Conservation (phyloP, 2,113 vertebrate genomes). For the Salvelinus alpinus region DNA sequence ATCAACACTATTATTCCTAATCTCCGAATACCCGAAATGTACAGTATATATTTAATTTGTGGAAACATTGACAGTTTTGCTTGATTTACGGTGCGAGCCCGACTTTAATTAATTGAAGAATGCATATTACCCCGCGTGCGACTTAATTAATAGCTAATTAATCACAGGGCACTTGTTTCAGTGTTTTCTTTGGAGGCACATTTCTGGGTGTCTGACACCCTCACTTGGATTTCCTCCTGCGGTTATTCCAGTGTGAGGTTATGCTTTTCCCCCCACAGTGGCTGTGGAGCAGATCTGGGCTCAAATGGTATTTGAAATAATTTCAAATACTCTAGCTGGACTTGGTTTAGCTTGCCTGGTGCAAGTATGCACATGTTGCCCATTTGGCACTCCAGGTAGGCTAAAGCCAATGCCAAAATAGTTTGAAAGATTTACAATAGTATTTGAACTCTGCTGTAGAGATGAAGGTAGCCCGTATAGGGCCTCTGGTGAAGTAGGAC, state of each 20-base stretch:
- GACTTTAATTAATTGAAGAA: conserved; percentile 77
- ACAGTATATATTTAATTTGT: conserved; percentile 72
- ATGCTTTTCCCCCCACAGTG: conserved; percentile 63
- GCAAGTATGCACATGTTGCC: too few species aligned
- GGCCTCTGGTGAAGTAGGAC: conserved; percentile 18
- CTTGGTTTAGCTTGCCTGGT: too few species aligned
- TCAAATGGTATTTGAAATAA: background rate
- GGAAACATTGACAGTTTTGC: conserved; percentile 71
- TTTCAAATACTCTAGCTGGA: too few species aligned
- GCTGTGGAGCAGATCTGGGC: conserved; percentile 39
- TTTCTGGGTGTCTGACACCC: conserved; percentile 41
- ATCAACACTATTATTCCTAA: conserved; percentile 70
- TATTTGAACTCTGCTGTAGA: conserved; percentile 8
- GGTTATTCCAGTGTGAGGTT: conserved; percentile 71
- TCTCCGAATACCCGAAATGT: conserved; percentile 44
- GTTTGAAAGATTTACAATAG: too few species aligned
- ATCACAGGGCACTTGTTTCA: conserved; percentile 64
- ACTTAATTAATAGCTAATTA: conserved; percentile 79
- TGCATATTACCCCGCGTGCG: conserved; percentile 71
- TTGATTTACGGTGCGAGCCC: conserved; percentile 73
- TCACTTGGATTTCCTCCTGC: conserved; percentile 65
- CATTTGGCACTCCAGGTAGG: too few species aligned
- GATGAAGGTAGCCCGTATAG: conserved; percentile 31
- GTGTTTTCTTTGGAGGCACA: conserved; percentile 54
- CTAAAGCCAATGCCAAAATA: too few species aligned